Percentiles rank a stretch among this genome's conserved stretches.
Evolutionary conservation across 2,888 invertebrate genomes (phyloP).

Genomic region (Spisula solida): DNA sequence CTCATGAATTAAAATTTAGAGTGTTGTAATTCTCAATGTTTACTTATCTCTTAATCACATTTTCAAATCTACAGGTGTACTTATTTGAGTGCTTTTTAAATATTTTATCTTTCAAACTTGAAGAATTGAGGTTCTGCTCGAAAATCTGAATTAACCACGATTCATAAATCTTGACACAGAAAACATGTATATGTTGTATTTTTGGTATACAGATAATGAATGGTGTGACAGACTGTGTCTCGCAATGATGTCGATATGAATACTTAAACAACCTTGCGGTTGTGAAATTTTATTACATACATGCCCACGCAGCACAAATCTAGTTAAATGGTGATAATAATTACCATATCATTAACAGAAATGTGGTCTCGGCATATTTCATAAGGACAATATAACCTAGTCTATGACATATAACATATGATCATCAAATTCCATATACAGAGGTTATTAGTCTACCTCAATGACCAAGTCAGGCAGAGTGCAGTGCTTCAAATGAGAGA

Average conservation of each 20-base stretch:
- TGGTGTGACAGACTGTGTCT: not conserved
- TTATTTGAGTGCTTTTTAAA: slow-evolving; percentile 29
- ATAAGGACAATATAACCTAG: too few species aligned
- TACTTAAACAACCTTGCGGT: slow-evolving; percentile 5
- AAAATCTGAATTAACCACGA: not conserved
- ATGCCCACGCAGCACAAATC: slow-evolving; percentile 4
- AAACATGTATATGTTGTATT: not conserved
- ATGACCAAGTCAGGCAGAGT: too few species aligned
- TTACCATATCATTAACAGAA: not conserved
- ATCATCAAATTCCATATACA: too few species aligned
- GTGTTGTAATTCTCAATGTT: slow-evolving; percentile 22
- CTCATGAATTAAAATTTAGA: slow-evolving; percentile 26
- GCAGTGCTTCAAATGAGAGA: too few species aligned
- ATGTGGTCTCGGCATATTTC: not conserved
- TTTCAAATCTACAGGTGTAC: slow-evolving; percentile 28
- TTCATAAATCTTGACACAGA: slow-evolving; percentile 9
- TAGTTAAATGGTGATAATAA: not conserved
- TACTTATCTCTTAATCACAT: slow-evolving; percentile 22
- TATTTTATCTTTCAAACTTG: slow-evolving; percentile 24
- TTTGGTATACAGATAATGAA: not conserved
- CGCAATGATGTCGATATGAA: not conserved
- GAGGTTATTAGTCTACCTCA: too few species aligned
- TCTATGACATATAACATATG: too few species aligned
- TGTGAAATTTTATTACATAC: not conserved
- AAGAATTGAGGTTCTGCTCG: not conserved